Evolutionary conservation across 2,113 vertebrate species (phyloP).

Genomic region (Chrysochloris asiatica): DNA sequence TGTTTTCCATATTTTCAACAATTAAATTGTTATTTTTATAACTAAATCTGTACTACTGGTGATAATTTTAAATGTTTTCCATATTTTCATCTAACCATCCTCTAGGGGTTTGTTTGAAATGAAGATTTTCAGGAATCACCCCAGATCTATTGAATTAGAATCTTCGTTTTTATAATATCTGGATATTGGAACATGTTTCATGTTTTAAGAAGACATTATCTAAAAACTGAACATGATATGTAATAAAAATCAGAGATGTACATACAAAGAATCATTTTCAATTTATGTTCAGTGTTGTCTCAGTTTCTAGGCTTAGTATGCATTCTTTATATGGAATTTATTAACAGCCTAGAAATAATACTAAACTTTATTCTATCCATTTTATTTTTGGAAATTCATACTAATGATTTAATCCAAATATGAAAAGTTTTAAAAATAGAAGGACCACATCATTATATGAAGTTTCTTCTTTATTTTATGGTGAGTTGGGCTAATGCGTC

Average conservation of each 20-base stretch:
- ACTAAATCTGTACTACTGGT: too few relatives aligned
- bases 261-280: neutral
- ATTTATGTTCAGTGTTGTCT: neutral
- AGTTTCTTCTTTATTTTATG: too few relatives aligned
- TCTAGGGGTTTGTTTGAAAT: neutral
- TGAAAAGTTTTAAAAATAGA: neutral
- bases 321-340: neutral
- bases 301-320: neutral
- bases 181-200: neutral
- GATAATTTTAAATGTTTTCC: too few relatives aligned
- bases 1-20: too few relatives aligned
- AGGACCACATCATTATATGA: too few relatives aligned
- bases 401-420: neutral
- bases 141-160: neutral
- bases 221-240: neutral
- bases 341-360: neutral
- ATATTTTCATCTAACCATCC: neutral
- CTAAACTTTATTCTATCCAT: neutral
- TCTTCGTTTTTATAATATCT: neutral
- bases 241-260: neutral
- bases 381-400: neutral
- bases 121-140: neutral
- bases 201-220: neutral
- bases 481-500: too few relatives aligned
- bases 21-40: too few relatives aligned